These are phyloP conservation scores for Zingel zingel DNA, from an alignment of 2,113 vertebrate species.

Conservation along the genomic window DNA sequence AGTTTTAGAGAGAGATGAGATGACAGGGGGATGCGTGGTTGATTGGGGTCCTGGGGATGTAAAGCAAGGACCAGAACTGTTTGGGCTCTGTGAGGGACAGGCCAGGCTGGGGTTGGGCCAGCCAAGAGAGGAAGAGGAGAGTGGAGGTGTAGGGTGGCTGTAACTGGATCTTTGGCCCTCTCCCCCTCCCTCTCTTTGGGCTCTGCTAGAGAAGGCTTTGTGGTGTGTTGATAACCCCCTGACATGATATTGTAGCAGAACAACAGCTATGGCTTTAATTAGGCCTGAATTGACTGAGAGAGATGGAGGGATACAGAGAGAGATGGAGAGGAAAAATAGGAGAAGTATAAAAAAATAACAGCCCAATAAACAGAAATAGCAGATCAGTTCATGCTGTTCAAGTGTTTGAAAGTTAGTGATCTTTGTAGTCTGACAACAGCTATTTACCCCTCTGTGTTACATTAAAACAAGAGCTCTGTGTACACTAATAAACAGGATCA, in stretches of 20 bases:
- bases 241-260: constrained; percentile 75
- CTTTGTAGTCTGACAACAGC: constrained; percentile 42
- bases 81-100: constrained; percentile 42
- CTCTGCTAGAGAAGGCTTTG: constrained; percentile 64
- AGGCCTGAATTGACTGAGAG: constrained; percentile 64
- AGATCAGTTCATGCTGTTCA: constrained; percentile 32
- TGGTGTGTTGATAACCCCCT: constrained; percentile 73
- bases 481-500: constrained; percentile 63
- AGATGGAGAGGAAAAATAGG: constrained; percentile 5
- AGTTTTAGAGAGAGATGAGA: constrained; percentile 64
- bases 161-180: constrained; percentile 65
- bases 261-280: constrained; percentile 77
- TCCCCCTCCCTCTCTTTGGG: constrained; percentile 27
- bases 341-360: constrained; percentile 52
- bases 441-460: constrained; percentile 48
- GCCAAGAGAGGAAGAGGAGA: constrained; percentile 57
- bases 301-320: constrained; percentile 60
- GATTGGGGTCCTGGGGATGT: background rate
- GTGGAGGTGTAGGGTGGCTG: constrained; percentile 73
- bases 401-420: constrained; percentile 40
- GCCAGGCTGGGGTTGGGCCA: constrained; percentile 29
- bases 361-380: constrained; percentile 31
- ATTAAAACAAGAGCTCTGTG: constrained; percentile 60
- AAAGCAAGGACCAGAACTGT: constrained; percentile 48
- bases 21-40: constrained; percentile 35